Base-by-base conservation (phyloP, 2,113 vertebrate genomes). In the Corythoichthys haematopterus region DNA sequence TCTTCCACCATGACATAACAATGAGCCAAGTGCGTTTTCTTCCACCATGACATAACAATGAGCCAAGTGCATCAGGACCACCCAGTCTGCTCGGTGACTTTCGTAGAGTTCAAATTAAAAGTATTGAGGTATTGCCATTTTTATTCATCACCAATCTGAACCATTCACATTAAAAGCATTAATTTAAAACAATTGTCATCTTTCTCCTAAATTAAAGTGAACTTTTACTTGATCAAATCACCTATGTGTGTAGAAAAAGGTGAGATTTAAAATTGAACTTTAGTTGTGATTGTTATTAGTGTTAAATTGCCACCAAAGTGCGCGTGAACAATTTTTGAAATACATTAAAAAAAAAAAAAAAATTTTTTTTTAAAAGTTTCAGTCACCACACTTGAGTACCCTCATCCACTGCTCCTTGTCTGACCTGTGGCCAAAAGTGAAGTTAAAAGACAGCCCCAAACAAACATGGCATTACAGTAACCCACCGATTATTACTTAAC, bases 351-450 rank as follows among this genome's bases (percentile, higher is more conserved):
- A 12, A 36, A 64, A 50, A n/a, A 43, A 40, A 62, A 8, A 15
- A 16, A n/a, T 9, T 46, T 10, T 62, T 43, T 37, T 1, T 38
- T 13, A 45, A 33, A 33, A 5, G 57, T 35, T 50, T 20, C n/a
- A 20, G 11, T 84, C 65, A 83, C 2, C n/a, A 12, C 65, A 64
- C 0, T 74, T 81, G 37, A 91, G 71, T 1, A 3, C 48, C 59
- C 69, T 81, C 68, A 82, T 76, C 89, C 89, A 91, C 1, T 15
- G 6, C 38, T 85, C 83, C 71, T 79, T 85, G 10, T 86, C 85
- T 0, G 80, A 82, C 45, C 89, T 91, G 78, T 13, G 55, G 50
- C 51, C 10, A 10, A 72, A 50, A 36, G 15, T 8, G 40, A 1
- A 43, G 15, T 70, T 35, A 60, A 53, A 45, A 56, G 45, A 55